Conservation (phyloP, 2,113 vertebrate genomes). For the Austrofundulus limnaeus region DNA sequence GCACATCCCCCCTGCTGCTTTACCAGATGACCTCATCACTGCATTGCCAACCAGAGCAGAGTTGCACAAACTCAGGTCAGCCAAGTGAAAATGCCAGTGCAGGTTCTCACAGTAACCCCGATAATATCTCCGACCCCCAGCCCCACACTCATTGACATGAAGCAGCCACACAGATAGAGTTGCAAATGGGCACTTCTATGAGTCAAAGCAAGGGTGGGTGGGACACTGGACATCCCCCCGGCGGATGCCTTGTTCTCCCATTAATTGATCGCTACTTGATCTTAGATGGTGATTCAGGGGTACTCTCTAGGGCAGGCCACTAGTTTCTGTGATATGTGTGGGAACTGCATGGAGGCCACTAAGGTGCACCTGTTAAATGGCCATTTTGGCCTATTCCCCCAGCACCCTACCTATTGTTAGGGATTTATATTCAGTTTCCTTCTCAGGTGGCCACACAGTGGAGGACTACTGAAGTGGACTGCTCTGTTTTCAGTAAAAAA, state of each 20-base stretch:
- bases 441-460: constrained; percentile 64
- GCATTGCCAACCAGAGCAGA: constrained; percentile 41
- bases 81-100: constrained; percentile 72
- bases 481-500: constrained; percentile 61
- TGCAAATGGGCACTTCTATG: constrained; percentile 79
- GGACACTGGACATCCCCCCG: constrained; percentile 70
- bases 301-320: constrained; percentile 72
- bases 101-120: constrained; percentile 78
- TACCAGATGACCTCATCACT: constrained; percentile 70
- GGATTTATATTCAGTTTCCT: constrained; percentile 79
- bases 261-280: constrained; percentile 88
- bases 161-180: constrained; percentile 79
- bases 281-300: constrained; percentile 75
- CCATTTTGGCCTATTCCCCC: constrained; percentile 60
- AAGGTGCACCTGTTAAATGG: constrained; percentile 80
- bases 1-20: constrained; percentile 35
- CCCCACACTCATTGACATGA: constrained; percentile 70
- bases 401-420: constrained; percentile 73
- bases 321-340: constrained; percentile 85
- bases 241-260: constrained; percentile 75
- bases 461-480: constrained; percentile 54
- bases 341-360: constrained; percentile 76
- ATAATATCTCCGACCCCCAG: constrained; percentile 65
- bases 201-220: constrained; percentile 68
- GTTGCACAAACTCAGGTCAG: constrained; percentile 60